Conservation (phyloP, 2,888 invertebrate genomes). For the Strigamia maritima region DNA sequence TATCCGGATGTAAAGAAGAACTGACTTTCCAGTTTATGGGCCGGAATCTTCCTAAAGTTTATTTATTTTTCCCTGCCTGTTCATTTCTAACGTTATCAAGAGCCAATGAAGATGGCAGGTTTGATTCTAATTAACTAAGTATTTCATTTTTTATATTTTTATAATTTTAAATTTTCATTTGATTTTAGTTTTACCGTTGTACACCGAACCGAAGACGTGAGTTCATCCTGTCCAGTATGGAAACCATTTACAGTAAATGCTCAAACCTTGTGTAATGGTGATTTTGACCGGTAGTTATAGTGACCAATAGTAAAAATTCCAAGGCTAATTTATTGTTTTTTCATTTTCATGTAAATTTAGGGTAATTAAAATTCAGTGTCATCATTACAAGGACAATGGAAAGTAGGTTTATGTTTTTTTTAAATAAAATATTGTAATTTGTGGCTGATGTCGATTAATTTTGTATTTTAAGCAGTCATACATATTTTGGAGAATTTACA, state of each 20-base stretch:
- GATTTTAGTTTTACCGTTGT: slow-evolving; percentile 49
- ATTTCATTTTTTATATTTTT: background rate
- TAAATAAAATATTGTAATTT: background rate
- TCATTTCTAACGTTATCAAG: slow-evolving; percentile 53
- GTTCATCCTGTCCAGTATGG: slow-evolving; percentile 55
- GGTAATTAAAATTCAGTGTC: slow-evolving; percentile 57
- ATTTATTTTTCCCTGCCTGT: slow-evolving; percentile 48
- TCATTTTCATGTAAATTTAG: slow-evolving; percentile 44
- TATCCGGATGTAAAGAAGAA: slow-evolving; percentile 50
- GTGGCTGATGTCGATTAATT: background rate
- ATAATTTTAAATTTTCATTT: background rate
- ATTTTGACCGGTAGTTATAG: slow-evolving; percentile 52
- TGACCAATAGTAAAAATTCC: background rate
- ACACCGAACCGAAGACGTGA: slow-evolving; percentile 55
- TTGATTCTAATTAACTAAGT: background rate
- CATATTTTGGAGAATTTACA: slow-evolving; percentile 56
- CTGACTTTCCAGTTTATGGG: slow-evolving; percentile 50
- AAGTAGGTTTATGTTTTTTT: background rate
- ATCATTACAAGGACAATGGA: slow-evolving; percentile 57
- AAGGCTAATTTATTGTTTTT: background rate
- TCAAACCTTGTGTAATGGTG: slow-evolving; percentile 57
- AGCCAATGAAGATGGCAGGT: slow-evolving; percentile 44
- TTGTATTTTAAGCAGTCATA: slow-evolving; percentile 47
- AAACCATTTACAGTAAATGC: slow-evolving; percentile 54
- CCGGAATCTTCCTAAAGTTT: slow-evolving; percentile 49